Base-by-base conservation (phyloP, 2,113 vertebrate genomes). In the Octodon degus region DNA sequence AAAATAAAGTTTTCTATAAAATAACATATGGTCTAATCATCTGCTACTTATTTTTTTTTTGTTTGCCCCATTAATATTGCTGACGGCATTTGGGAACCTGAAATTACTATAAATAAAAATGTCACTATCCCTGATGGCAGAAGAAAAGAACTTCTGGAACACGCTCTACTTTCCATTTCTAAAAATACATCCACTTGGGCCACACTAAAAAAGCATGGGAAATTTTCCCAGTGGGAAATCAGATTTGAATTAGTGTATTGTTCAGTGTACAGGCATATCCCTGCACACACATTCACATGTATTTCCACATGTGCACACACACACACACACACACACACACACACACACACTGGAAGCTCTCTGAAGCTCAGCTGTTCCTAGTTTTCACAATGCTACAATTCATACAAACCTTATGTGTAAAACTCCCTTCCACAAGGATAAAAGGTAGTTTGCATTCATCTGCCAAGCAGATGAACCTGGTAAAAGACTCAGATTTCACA, bases 21-120 rank as follows among this genome's bases (percentile, higher is more conserved):
- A 58, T 74, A 95, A 68, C 13, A 91, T 16, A 60, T 79, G 58
- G 24, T 85, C 43, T 74, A 82, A 94, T 86, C 62, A 95, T 89
- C 88, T 65, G 55, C 37, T 76, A 58, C n/a, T 67, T 86, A 89
- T 82, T 82, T 72, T 72, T 50, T 67, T 87, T 83, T 80, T 81
- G 84, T 90, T 91, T 93, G n/a, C 3, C 22, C 32, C 55, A 62
- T 83, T 88, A 95, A 94, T 86, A 96, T 40, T 90, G 3, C 47
- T 81, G 43, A 83, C 92, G 19, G 83, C 92, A 89, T 89, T 32
- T 94, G 40, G 74, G 82, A 62, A 79, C 77, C 58, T 94, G n/a
- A 92, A 94, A 88, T 95, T 72, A 86, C 72, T 94, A 94, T 85
- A 96, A 96, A 96, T 97, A 90, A 94, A 94, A 93, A 25, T 22